phyloP scores from a whole-genome alignment of 2,888 invertebrate genomes.

The Dascillus cervinus region DNA sequence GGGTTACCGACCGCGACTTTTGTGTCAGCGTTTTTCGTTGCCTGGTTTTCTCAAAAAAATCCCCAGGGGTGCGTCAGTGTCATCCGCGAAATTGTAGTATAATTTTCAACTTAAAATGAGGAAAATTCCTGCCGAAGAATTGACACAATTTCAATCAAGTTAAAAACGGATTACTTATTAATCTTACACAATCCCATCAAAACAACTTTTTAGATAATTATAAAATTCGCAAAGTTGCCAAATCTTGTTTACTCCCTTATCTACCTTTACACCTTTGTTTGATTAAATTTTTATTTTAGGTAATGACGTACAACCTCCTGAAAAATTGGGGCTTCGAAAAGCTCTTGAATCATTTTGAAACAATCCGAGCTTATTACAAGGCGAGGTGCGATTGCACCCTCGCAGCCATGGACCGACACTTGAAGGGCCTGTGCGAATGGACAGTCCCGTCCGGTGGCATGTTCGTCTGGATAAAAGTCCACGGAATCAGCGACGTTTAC shows the following conservation, averaged over 20 bases:
- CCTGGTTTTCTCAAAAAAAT: too few species aligned
- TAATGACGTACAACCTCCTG: slow-evolving; percentile 49
- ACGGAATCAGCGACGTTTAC: slow-evolving; percentile 61
- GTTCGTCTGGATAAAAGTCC: slow-evolving; percentile 70
- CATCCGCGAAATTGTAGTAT: too few species aligned
- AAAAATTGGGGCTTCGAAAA: slow-evolving; percentile 53
- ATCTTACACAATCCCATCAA: too few species aligned
- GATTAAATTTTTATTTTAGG: slow-evolving; percentile 38
- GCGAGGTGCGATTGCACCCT: slow-evolving; percentile 55
- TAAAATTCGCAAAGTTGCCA: neutral
- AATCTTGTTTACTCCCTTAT: neutral
- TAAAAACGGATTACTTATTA: too few species aligned
- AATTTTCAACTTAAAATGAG: too few species aligned
- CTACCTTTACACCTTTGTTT: neutral
- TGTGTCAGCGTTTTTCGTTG: too few species aligned
- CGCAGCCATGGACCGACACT: slow-evolving; percentile 50
- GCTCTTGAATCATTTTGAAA: slow-evolving; percentile 51
- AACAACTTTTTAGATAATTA: too few species aligned
- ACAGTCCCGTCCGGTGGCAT: slow-evolving; percentile 62
- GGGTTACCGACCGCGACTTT: too few species aligned
- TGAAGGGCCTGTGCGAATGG: slow-evolving; percentile 59
- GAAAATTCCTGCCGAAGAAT: too few species aligned
- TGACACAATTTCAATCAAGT: too few species aligned
- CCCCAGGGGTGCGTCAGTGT: too few species aligned
- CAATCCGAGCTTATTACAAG: slow-evolving; percentile 56